Percentiles rank a stretch among this genome's conserved stretches.
These are phyloP conservation scores for Recurvirostra avosetta DNA, from an alignment of 2,113 vertebrate species.

Conservation along the genomic window DNA sequence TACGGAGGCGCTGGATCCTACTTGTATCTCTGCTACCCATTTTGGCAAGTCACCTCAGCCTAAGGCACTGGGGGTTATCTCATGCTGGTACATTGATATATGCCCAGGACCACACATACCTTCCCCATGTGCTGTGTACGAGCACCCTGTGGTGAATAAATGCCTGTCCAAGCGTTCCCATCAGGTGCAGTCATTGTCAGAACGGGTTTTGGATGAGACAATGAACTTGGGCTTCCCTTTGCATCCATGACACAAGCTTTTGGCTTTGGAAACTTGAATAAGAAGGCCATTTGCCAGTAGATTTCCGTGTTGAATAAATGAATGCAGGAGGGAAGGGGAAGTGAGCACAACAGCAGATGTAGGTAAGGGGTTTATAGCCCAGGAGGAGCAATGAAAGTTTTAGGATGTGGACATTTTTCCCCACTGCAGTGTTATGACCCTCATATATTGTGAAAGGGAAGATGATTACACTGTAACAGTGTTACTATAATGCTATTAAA, in stretches of 20 bases:
- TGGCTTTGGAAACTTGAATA: neutral
- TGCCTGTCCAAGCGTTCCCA: fast-evolving
- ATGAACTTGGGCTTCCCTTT: neutral
- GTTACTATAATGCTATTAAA: neutral
- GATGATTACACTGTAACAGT: neutral
- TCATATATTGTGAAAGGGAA: neutral
- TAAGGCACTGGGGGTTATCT: neutral
- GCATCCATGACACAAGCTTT: neutral
- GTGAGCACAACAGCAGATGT: neutral
- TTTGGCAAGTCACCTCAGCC: neutral
- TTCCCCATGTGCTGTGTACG: neutral
- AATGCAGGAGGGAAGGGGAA: neutral
- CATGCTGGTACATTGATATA: neutral
- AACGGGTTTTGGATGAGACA: neutral
- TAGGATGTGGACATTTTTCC: neutral
- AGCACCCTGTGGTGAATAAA: neutral
- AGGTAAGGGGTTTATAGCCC: neutral
- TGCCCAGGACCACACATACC: fast-evolving
- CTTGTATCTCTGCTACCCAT: neutral
- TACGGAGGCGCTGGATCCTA: neutral
- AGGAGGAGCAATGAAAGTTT: neutral
- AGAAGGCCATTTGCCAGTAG: neutral
- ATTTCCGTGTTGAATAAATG: neutral
- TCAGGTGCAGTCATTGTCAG: neutral
- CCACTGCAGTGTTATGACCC: neutral